These are phyloP conservation scores for Volucella bombylans DNA, from an alignment of 2,888 invertebrate genomes.

Conservation along the genomic window DNA sequence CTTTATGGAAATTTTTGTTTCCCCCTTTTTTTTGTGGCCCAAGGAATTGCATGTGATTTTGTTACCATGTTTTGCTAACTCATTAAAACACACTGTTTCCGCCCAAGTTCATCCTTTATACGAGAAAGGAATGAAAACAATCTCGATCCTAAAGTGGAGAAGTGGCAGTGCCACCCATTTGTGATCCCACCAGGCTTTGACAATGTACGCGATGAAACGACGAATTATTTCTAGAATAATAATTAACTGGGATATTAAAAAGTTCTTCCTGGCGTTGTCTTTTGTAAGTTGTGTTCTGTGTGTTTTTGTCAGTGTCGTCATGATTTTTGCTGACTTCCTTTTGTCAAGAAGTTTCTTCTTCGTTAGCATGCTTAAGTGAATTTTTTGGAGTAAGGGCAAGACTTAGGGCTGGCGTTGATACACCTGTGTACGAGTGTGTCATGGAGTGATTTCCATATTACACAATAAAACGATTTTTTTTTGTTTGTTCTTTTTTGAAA, in stretches of 20 bases:
- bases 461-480: conserved; percentile 34
- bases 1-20: conserved; percentile 22
- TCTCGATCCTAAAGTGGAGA: conserved; percentile 7
- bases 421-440: conserved; percentile 42
- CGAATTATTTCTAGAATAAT: conserved; percentile 63
- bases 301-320: conserved; percentile 15
- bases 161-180: neutral
- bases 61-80: conserved; percentile 47
- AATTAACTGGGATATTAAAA: conserved; percentile 70
- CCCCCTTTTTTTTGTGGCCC: neutral
- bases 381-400: neutral
- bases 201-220: conserved; percentile 28
- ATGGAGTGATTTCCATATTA: conserved; percentile 49
- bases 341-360: conserved; percentile 16
- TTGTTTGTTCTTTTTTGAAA: conserved; percentile 13
- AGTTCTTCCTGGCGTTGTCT: conserved; percentile 54
- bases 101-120: neutral
- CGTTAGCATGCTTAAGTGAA: neutral
- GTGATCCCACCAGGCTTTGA: neutral
- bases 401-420: neutral
- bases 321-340: conserved; percentile 36
- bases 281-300: neutral
- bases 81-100: conserved; percentile 50
- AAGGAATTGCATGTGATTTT: conserved; percentile 14
- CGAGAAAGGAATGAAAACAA: conserved; percentile 19